Evolutionary conservation across 2,888 invertebrate species (phyloP).

Genomic region (Ormia ochracea): DNA sequence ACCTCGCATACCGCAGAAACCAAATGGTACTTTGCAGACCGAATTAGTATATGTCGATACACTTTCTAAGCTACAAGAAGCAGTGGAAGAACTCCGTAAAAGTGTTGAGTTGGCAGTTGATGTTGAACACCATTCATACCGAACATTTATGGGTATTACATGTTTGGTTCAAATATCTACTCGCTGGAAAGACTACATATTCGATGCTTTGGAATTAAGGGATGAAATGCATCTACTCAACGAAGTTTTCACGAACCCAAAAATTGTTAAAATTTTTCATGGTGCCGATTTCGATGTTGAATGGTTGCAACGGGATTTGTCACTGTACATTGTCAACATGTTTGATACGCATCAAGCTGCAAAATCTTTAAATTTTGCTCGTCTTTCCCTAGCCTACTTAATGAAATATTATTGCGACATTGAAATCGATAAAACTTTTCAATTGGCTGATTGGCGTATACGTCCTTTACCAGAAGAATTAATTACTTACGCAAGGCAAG

Average conservation of each 20-base stretch:
- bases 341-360: constrained; percentile 97
- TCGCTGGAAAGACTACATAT: constrained; percentile 85
- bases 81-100: constrained; percentile 82
- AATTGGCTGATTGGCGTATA: constrained; percentile 96
- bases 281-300: constrained; percentile 91
- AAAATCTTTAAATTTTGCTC: constrained; percentile 82
- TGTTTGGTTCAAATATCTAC: constrained; percentile 97
- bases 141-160: constrained; percentile 94
- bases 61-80: constrained; percentile 80
- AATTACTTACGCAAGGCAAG: constrained; percentile 90
- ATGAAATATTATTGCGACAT: constrained; percentile 87
- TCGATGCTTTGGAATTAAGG: constrained; percentile 91
- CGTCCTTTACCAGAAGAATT: constrained; percentile 90
- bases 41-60: constrained; percentile 84
- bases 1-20: constrained; percentile 74
- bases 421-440: constrained; percentile 91
- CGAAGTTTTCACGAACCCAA: constrained; percentile 91
- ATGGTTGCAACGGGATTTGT: constrained; percentile 97
- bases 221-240: constrained; percentile 89
- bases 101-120: constrained; percentile 91
- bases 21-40: constrained; percentile 80
- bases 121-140: constrained; percentile 94
- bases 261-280: constrained; percentile 94
- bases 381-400: constrained; percentile 87
- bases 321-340: constrained; percentile 96